Percentiles rank a stretch among this genome's conserved stretches.
These are phyloP conservation scores for Oxyscelio sp. DNA, from an alignment of 2,888 invertebrate species.

Conservation along the genomic window DNA sequence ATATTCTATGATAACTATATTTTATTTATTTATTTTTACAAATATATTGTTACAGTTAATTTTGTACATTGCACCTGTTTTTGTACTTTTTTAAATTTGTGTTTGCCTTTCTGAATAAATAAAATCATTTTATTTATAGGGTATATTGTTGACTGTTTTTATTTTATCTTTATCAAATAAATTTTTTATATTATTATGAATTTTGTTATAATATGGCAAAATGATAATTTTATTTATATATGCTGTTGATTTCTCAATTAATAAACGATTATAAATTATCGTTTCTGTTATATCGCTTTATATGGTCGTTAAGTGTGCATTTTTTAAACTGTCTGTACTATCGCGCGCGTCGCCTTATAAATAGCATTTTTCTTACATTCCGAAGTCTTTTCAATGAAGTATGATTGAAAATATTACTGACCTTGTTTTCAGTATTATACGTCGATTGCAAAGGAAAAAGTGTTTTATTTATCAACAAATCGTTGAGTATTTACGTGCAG, in stretches of 20 bases:
- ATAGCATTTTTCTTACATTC: slow-evolving; percentile 63
- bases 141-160: too few species aligned
- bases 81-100: too few species aligned
- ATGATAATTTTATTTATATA: slow-evolving; percentile 54
- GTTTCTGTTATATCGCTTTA: slow-evolving; percentile 38
- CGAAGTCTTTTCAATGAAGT: slow-evolving; percentile 46
- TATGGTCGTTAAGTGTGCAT: slow-evolving; percentile 32
- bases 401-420: slow-evolving; percentile 61
- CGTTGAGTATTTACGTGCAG: slow-evolving; percentile 15
- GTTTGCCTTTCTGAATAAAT: too few species aligned
- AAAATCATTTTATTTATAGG: too few species aligned
- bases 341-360: slow-evolving; percentile 62
- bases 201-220: slow-evolving; percentile 35
- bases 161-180: too few species aligned
- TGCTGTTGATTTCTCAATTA: slow-evolving; percentile 46
- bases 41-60: too few species aligned
- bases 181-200: too few species aligned
- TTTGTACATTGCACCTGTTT: too few species aligned
- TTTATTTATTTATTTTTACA: too few species aligned
- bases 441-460: slow-evolving; percentile 24
- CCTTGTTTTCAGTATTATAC: slow-evolving; percentile 59
- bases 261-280: slow-evolving; percentile 47
- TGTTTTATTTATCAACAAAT: slow-evolving; percentile 65
- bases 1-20: too few species aligned
- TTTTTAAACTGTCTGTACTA: slow-evolving; percentile 30